phyloP scores from a whole-genome alignment of 2,797 vertebrate species.

The Meda fulgida region DNA sequence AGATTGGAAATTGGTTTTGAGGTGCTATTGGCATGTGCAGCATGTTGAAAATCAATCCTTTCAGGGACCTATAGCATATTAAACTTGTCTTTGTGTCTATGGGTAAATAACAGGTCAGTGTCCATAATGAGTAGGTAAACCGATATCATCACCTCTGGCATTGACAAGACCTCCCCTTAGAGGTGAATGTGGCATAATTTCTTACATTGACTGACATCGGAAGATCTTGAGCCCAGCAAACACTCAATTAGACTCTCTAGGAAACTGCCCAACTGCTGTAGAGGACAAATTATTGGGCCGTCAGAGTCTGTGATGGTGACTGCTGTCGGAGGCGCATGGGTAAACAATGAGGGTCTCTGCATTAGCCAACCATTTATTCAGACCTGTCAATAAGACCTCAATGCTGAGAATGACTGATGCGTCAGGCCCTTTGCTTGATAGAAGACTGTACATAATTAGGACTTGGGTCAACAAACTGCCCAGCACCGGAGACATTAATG shows the following conservation, averaged over 20 bases:
- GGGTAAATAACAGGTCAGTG: slow-evolving; percentile 4
- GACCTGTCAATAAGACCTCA: slow-evolving; percentile 59
- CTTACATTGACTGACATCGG: slow-evolving; percentile 24
- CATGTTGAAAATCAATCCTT: neutral
- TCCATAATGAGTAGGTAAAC: slow-evolving; percentile 27
- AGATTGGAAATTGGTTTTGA: neutral
- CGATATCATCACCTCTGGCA: neutral
- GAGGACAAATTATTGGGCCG: slow-evolving; percentile 55
- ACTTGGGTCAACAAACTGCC: slow-evolving; percentile 49
- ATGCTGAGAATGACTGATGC: slow-evolving; percentile 50
- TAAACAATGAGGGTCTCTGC: slow-evolving; percentile 45
- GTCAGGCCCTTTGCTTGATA: slow-evolving; percentile 45
- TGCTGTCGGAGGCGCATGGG: slow-evolving; percentile 26
- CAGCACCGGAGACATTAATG: slow-evolving; percentile 43
- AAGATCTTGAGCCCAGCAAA: slow-evolving; percentile 46
- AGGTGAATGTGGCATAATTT: slow-evolving; percentile 17
- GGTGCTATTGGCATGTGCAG: neutral
- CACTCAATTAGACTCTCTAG: slow-evolving; percentile 53
- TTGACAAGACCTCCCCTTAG: slow-evolving; percentile 2
- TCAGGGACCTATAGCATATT: slow-evolving; percentile 7
- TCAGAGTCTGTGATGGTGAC: slow-evolving; percentile 46
- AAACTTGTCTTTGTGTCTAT: neutral
- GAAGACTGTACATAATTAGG: slow-evolving; percentile 52
- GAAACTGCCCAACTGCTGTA: slow-evolving; percentile 40
- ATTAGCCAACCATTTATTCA: slow-evolving; percentile 63